Base-by-base conservation (phyloP, 2,113 vertebrate species). In the Odobenus rosmarus region DNA sequence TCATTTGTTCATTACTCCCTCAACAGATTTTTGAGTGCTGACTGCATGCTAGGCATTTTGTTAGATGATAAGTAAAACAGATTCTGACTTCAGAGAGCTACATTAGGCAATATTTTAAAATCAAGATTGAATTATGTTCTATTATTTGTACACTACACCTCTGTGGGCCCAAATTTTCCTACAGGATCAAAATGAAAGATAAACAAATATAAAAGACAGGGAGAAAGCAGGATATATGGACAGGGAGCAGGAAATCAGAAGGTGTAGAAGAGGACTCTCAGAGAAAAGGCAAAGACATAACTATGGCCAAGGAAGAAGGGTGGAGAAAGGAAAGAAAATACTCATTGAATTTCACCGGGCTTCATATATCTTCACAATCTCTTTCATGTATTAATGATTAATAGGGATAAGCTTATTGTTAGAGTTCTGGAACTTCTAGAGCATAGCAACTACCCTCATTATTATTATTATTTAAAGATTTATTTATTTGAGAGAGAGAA, bases 81-180 rank as follows among this genome's bases (percentile, higher is more conserved):
- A 95, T 51, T 46, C 46, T 87, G n/a, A 90, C 57, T 77, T 89
- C 67, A 95, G 88, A 87, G 39, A 72, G 39, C 39, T 39, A 74
- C 85, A 33, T 79, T 33, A 91, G 36, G 49, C 23, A 88, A 62
- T 80, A 53, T 93, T 86, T 88, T 23, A 42, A 96, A 87, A 92
- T 53, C 59, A 18, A 90, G 13, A 72, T 15, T 86, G 39, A 72
- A 86, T 69, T 84, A 42, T 82, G 33, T 79, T 90, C 57, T 92
- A 64, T 90, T 90, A 95, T 64, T 74, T 93, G 59, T 76, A 4
- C 21, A 72, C 53, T 53, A 82, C 9, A 72, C 14, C 31, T 57
- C 55, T 94, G 57, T 84, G 71, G n/a, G 67, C 28, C 31, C 61
- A 55, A 93, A 61, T 90, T 95, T 94, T 71, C 67, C 55, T 83